Base-by-base conservation (phyloP, 2,113 vertebrate species). In the Panurus biarmicus region DNA sequence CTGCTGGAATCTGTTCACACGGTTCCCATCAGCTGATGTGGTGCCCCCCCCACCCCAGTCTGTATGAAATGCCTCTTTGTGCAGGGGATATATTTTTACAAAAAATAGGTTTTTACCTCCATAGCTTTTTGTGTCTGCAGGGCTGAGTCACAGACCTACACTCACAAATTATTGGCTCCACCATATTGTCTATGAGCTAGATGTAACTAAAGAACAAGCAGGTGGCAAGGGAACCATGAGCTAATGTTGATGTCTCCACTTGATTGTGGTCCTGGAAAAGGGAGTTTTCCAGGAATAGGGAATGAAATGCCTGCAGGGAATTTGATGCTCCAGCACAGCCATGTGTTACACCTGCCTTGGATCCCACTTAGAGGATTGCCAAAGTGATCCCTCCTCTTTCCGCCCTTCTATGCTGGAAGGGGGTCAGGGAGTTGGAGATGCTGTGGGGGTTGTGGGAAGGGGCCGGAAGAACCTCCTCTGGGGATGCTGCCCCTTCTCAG, bases 81-180 rank as follows among this genome's bases (percentile, higher is more conserved):
- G 58, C 31, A 28, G 22, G 22, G 71, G 33, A 35, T 78, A 16
- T 10, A n/a, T 62, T 88, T 90, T 57, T 44, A 61, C 25, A 48
- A 31, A 80, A 80, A 88, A 57, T 21, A 66, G 51, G 1, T 35
- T 56, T 57, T 65, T 83, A n/a, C 79, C 87, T 87, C 70, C 36
- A 7, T 35, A 45, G 5, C 7, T 25, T 35, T 1, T 35, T 1
- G 1, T 2, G 38, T 70, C 79, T 88, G 44, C 54, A 29, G 54
- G 47, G 22, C 64, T 73, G 79, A 62, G 60, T 86, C 79, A 73
- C 42, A 25, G 77, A 31, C 10, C 19, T 17, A 29, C 3, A 5
- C 16, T 89, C 1, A 0, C 4, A 6, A 47, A 40, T 66, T 38
- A n/a, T 25, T n/a, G n/a, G 2, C 38, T 78, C 24, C 8, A 7